Base-by-base conservation (phyloP, 30 jellyfish, hydroid and myxozoan species). In the Chironex yamaguchii region DNA sequence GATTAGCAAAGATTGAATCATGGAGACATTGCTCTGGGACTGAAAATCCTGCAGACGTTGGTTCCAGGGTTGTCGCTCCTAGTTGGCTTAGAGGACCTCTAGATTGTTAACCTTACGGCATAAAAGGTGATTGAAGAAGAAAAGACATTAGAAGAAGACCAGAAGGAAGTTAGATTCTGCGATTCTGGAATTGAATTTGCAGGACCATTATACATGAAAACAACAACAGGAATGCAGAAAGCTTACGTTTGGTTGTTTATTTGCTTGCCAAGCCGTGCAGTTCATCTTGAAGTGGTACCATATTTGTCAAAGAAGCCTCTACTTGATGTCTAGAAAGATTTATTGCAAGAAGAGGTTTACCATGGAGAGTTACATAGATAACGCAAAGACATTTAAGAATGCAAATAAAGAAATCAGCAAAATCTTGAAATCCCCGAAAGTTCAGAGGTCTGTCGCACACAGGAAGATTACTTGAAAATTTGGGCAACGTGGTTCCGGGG, bases 401-500 rank as follows among this genome's bases (percentile, higher is more conserved):
- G 80, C 80, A 11, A 66, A 66, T 22, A 66, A 66, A 28, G 80
- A 28, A 66, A 66, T 66, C 23, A 28, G 67, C 4, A 11, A 11
- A 12, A 66, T 66, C 4, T 29, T 66, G 14, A 28, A 66, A 66
- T 12, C 9, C 4, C 80, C 9, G 25, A 24, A 28, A 28, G 23
- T 28, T 11, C 80, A 66, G 67, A 66, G 14, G 4, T 66, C 31
- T 28, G 67, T 24, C 9, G 80, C 80, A 3, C 11, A 11, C 6
- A 66, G 13, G 80, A 66, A 66, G 67, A 66, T 66, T 66, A 24
- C 9, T 25, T 66, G 80, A 66, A 66, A 24, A 28, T 66, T 70
- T 34, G 36, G 76, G 84, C 76, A 32, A 68, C 84, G 29, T 70
- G 84, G 84, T 70, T 70, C 36, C 71, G 84, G 76, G 76, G 34